Conservation (phyloP, 53 echinoderm and acorn worm species). For the Zoroaster sp. region DNA sequence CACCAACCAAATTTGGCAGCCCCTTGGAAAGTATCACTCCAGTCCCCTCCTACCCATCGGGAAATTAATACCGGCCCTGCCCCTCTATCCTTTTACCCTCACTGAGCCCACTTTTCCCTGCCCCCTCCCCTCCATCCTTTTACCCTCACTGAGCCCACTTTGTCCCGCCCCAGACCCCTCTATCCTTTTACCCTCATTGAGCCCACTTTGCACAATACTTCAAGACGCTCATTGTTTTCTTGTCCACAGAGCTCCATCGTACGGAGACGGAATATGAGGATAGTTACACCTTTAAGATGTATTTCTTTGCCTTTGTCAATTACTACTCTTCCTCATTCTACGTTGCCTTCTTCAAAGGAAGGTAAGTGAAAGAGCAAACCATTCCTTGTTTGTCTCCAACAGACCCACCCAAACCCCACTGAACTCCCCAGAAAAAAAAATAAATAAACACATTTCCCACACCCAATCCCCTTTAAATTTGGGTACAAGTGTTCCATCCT, state of each 20-base stretch:
- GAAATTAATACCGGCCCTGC: no score
- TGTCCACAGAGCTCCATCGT: constrained; percentile 89
- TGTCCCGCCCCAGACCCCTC: not conserved
- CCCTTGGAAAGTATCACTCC: no score
- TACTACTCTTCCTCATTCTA: constrained; percentile 99
- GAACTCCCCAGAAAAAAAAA: not conserved
- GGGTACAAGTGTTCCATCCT: no score
- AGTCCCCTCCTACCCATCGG: no score
- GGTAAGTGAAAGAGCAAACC: constrained; percentile 53
- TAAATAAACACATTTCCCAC: no score
- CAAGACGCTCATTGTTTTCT: not conserved
- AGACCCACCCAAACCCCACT: no score
- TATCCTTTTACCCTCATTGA: no score
- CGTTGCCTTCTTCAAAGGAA: constrained; percentile 99
- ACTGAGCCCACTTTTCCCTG: not conserved
- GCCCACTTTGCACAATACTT: not conserved
- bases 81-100: no score
- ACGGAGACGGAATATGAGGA: constrained; percentile 98
- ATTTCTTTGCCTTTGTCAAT: constrained; percentile 98
- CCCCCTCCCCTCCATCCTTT: no score
- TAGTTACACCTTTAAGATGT: constrained; percentile 98
- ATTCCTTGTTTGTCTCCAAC: no score
- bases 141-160: not conserved
- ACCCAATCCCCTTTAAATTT: no score
- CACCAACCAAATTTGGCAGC: no score